Evolutionary conservation across 2,797 vertebrate genomes (phyloP).

Genomic region (Thamnophis elegans): DNA sequence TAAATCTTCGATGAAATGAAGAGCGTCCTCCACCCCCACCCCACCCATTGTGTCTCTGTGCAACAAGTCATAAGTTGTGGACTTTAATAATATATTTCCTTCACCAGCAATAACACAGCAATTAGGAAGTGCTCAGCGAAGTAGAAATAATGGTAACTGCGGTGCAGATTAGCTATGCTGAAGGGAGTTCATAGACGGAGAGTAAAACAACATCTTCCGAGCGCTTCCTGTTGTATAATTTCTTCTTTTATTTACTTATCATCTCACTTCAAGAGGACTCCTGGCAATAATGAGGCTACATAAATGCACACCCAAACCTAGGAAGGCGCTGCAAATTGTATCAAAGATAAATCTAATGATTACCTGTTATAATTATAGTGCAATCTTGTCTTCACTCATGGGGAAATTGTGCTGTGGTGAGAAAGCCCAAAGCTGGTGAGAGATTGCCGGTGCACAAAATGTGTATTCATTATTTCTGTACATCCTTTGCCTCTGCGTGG

Average conservation of each 20-base stretch:
- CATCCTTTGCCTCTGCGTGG: slow-evolving; percentile 59
- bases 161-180: slow-evolving; percentile 73
- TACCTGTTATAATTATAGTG: slow-evolving; percentile 73
- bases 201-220: slow-evolving; percentile 74
- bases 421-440: slow-evolving; percentile 62
- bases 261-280: slow-evolving; percentile 76
- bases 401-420: slow-evolving; percentile 67
- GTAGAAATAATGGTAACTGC: slow-evolving; percentile 81
- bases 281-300: slow-evolving; percentile 77
- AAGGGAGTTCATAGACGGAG: slow-evolving; percentile 74
- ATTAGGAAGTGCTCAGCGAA: slow-evolving; percentile 78
- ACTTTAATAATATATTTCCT: slow-evolving; percentile 79
- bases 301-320: slow-evolving; percentile 69
- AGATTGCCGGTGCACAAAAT: slow-evolving; percentile 57
- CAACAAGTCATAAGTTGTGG: slow-evolving; percentile 77
- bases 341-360: slow-evolving; percentile 78
- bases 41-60: slow-evolving; percentile 49
- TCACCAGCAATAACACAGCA: slow-evolving; percentile 77
- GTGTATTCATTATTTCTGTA: slow-evolving; percentile 70
- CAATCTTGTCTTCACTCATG: slow-evolving; percentile 65
- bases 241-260: slow-evolving; percentile 81
- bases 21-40: slow-evolving; percentile 37
- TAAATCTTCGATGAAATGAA: slow-evolving; percentile 69
- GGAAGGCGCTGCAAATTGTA: slow-evolving; percentile 75
- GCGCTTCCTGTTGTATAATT: slow-evolving; percentile 76